Percentiles rank a stretch among this genome's conserved stretches.
phyloP scores from a whole-genome alignment of 2,888 invertebrate genomes.

The Chamaedrilus cognettii region DNA sequence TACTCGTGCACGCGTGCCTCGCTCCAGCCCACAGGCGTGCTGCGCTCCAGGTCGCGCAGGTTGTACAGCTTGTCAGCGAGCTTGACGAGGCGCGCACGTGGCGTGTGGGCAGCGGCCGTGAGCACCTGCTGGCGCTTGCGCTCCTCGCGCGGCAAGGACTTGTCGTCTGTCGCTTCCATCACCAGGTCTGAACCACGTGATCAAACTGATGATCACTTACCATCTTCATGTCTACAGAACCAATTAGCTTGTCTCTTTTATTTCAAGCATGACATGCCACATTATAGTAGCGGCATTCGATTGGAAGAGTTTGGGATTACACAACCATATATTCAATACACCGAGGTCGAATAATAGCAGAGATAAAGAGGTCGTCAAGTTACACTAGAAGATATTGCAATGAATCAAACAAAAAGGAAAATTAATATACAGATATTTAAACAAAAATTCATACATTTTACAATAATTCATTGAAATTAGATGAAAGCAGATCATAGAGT shows the following conservation, averaged over 20 bases:
- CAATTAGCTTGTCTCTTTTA: too few relatives aligned
- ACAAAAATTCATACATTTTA: neutral
- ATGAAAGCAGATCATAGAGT: too few relatives aligned
- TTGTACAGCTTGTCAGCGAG: constrained; percentile 84
- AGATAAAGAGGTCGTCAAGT: too few relatives aligned
- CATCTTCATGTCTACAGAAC: too few relatives aligned
- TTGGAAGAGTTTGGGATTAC: too few relatives aligned
- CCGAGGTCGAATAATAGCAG: too few relatives aligned
- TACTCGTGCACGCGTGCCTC: constrained; percentile 66
- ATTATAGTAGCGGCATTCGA: too few relatives aligned
- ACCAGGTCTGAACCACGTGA: constrained; percentile 53
- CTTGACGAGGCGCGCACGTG: constrained; percentile 74
- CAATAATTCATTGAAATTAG: neutral
- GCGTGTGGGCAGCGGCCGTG: constrained; percentile 65
- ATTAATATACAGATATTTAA: neutral
- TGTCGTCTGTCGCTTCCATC: constrained; percentile 71
- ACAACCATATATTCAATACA: too few relatives aligned
- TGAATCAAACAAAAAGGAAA: too few relatives aligned
- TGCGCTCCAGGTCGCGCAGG: constrained; percentile 69
- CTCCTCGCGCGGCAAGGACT: constrained; percentile 67
- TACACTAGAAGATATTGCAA: too few relatives aligned
- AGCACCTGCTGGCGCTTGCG: constrained; percentile 69
- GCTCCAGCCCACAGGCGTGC: constrained; percentile 66
- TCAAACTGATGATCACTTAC: too few relatives aligned
- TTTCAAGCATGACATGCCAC: too few relatives aligned